These are phyloP conservation scores for Notechis scutatus DNA, from an alignment of 2,113 vertebrate species.

Conservation along the genomic window DNA sequence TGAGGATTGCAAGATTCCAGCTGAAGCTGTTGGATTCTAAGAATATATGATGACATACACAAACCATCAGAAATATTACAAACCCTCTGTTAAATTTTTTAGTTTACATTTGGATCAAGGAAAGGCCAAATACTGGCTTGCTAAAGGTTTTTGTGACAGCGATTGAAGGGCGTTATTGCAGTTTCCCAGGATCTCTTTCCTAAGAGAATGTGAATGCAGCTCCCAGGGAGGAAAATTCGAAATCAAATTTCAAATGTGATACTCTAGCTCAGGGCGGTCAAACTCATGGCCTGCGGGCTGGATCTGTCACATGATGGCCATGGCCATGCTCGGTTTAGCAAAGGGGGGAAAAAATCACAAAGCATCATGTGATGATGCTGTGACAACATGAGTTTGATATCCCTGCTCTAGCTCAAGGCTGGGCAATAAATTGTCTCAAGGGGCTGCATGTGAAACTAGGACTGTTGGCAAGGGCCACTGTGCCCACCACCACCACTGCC, in stretches of 20 bases:
- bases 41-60: not conserved
- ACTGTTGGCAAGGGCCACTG: too few species aligned
- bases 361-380: too few species aligned
- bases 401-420: not conserved
- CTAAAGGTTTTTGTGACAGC: not conserved
- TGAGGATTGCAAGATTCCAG: not conserved
- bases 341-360: too few species aligned
- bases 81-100: not conserved
- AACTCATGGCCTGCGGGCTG: too few species aligned
- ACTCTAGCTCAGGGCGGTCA: too few species aligned
- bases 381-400: too few species aligned
- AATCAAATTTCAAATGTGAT: not conserved
- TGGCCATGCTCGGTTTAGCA: too few species aligned
- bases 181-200: not conserved
- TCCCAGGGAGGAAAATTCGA: not conserved
- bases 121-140: not conserved
- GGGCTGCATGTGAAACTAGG: too few species aligned
- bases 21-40: not conserved
- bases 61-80: not conserved
- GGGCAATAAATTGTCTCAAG: too few species aligned
- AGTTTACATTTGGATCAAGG: not conserved
- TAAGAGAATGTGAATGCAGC: too few species aligned
- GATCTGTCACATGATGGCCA: too few species aligned
- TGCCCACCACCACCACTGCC: too few species aligned
- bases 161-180: not conserved